Conservation (phyloP, 1,140 invertebrate species). For the Ptiloglossa arizonensis region DNA sequence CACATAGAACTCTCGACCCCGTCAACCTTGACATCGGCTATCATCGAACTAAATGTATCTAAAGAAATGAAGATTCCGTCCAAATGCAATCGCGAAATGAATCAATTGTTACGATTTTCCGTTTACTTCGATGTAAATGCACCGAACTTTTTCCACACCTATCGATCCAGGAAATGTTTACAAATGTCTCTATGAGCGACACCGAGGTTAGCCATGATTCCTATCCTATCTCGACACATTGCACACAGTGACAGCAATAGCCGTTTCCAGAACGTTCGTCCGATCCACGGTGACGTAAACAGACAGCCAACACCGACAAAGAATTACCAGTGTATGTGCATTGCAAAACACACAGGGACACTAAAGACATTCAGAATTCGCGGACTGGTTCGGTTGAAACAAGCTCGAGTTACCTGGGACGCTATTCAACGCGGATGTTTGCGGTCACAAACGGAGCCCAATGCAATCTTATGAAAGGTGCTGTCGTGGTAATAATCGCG, state of each 20-base stretch:
- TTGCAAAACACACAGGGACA: neutral
- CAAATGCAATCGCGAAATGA: too few species aligned
- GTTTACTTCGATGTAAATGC: too few species aligned
- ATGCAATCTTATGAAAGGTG: slow-evolving; percentile 3
- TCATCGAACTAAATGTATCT: too few species aligned
- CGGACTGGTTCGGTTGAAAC: neutral
- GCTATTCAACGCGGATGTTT: neutral
- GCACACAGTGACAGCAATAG: neutral
- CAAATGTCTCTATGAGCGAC: too few species aligned
- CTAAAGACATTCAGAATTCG: neutral
- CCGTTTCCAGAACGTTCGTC: neutral
- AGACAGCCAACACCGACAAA: neutral
- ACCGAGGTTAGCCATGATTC: neutral
- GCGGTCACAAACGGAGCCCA: neutral
- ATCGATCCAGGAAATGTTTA: too few species aligned
- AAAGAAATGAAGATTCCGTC: too few species aligned
- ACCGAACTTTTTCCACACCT: too few species aligned
- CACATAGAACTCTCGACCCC: too few species aligned
- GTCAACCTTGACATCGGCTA: too few species aligned
- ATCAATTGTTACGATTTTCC: too few species aligned
- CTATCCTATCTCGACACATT: neutral
- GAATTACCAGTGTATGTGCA: neutral
- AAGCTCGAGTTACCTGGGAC: neutral
- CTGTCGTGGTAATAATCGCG: neutral
- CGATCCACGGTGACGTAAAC: neutral